phyloP scores from a whole-genome alignment of 2,797 vertebrate genomes.

The Heteromormyrus szaboi region DNA sequence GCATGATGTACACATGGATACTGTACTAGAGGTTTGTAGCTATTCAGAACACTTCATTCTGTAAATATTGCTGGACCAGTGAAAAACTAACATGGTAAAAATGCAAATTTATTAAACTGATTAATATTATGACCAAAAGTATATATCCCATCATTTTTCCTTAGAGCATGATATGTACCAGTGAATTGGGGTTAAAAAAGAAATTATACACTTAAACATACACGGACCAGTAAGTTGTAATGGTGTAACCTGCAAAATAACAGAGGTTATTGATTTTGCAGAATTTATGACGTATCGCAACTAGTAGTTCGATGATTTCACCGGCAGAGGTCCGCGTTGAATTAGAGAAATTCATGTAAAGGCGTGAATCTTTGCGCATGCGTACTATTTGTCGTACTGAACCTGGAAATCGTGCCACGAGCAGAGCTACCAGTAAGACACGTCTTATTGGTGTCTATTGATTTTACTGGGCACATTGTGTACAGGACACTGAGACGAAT shows the following conservation, averaged over 20 bases:
- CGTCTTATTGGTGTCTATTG: conserved; percentile 3
- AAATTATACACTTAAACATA: neutral
- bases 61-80: neutral
- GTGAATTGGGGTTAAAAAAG: neutral
- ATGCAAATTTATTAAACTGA: neutral
- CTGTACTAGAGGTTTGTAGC: neutral
- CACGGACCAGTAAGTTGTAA: neutral
- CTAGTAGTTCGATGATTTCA: neutral
- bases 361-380: neutral
- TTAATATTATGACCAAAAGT: neutral
- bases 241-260: neutral
- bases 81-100: neutral
- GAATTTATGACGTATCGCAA: neutral
- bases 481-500: conserved; percentile 1
- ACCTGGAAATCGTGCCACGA: neutral
- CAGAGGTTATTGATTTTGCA: neutral
- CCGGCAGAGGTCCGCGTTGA: neutral
- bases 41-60: neutral
- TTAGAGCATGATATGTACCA: neutral
- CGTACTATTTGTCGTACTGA: neutral
- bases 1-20: neutral
- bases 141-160: neutral
- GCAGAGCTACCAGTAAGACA: neutral
- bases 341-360: neutral
- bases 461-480: neutral